Evolutionary conservation across 2,888 invertebrate species (phyloP), one percentile per base, ranked within the genome.

Genomic region (Melangyna quadrimaculata): DNA sequence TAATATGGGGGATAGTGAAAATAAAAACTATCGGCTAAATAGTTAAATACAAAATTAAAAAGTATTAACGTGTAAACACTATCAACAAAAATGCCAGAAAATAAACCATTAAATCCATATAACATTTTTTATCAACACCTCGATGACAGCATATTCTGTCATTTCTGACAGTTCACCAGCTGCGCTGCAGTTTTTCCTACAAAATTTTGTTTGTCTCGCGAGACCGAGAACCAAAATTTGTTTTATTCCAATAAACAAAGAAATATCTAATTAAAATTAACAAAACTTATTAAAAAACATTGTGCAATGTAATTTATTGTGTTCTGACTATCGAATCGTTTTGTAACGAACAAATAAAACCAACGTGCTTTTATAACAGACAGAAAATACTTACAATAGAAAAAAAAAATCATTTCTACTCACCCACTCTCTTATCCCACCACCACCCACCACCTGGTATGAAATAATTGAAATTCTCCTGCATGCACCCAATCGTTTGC

Each of bases 391-490:
- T 24, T 57, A 22, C 22, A 65, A 81, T 74, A 37, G 65, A 67
- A 82, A 67, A 73, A 73, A 67, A 82, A 67, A 73, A 73, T 69
- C 73, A 77, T 72, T 59, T 40, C 10, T 67, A 67, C 75, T 77
- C 84, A 79, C 84, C 83, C 83, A 84, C 84, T 72, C 79, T 63
- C 22, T 73, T 83, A 65, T 79, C 87, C 61, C 67, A 67, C 83
- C 87, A 69, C 82, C 87, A 80, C 87, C 87, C 87, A 87, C 87
- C 87, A 87, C 84, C 87, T 87, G 87, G 87, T 84, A 77, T 43
- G 78, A 81, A 87, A 78, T 81, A 81, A 87, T 78, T 81, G 74
- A 83, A 84, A 84, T 87, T 78, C 73, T 77, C 78, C 65, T 69
- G 72, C 45, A 24, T 70, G 53, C 73, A 69, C 59, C 73, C 63